Percentiles rank a stretch among this genome's conserved stretches.
Conservation (phyloP, 1,140 invertebrate species). For the Aphidius ervi region DNA sequence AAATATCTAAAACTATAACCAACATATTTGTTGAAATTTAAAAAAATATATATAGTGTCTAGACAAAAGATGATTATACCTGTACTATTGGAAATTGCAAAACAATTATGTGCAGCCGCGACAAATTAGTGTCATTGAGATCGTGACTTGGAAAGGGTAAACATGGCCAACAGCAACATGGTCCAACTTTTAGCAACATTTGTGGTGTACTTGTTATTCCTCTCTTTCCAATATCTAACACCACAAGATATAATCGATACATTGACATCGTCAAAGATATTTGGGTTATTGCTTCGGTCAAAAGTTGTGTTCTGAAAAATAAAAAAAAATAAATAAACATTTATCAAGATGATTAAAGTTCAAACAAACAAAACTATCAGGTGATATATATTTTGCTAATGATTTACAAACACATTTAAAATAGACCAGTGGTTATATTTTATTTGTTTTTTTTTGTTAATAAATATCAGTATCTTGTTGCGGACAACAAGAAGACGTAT, state of each 20-base stretch:
- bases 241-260: conserved; percentile 46
- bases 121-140: conserved; percentile 46
- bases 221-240: conserved; percentile 43
- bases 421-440: neutral
- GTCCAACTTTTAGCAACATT: conserved; percentile 41
- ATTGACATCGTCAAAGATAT: conserved; percentile 43
- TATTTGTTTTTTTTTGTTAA: neutral
- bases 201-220: conserved; percentile 36
- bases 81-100: conserved; percentile 48
- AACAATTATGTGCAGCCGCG: conserved; percentile 42
- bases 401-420: neutral
- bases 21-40: neutral
- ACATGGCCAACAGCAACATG: conserved; percentile 52
- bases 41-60: neutral
- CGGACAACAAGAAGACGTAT: too few relatives aligned
- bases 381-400: neutral
- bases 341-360: neutral
- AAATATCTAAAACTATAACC: conserved; percentile 3
- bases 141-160: conserved; percentile 44
- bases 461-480: neutral
- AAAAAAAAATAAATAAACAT: conserved; percentile 20
- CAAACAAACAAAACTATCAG: too few relatives aligned
- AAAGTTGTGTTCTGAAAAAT: conserved; percentile 40
- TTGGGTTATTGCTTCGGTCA: conserved; percentile 46
- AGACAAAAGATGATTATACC: conserved; percentile 32